A percentile compares a stretch with the other conserved stretches of the same genome.
These are phyloP conservation scores for Porites lutea DNA, from an alignment of 64 coral and sea anemone species.

Conservation along the genomic window DNA sequence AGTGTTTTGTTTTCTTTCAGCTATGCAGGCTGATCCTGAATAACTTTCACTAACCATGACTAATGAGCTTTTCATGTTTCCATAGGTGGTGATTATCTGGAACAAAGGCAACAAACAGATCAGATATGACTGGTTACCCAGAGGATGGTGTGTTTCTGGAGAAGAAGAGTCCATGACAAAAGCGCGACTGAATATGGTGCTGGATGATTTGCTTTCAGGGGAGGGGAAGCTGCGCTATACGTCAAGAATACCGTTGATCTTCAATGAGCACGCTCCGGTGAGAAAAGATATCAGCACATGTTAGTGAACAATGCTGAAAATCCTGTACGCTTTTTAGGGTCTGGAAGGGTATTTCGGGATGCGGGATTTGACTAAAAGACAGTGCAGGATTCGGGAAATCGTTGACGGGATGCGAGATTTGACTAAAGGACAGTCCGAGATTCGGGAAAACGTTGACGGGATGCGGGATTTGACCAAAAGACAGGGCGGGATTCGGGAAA, in stretches of 20 bases:
- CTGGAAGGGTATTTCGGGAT: no score
- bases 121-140: slow-evolving; percentile 85
- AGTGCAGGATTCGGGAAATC: no score
- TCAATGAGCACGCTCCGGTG: slow-evolving; percentile 84
- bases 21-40: no score
- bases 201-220: slow-evolving; percentile 67
- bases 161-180: neutral
- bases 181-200: slow-evolving; percentile 38
- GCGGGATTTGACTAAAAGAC: no score
- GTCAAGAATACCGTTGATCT: slow-evolving; percentile 62
- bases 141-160: slow-evolving; percentile 79
- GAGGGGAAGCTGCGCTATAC: slow-evolving; percentile 63
- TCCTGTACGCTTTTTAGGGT: no score
- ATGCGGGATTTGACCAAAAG: no score
- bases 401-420: no score
- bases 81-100: slow-evolving; percentile 88
- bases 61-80: neutral
- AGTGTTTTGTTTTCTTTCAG: neutral
- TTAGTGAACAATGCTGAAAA: neutral
- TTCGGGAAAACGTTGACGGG: no score
- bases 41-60: no score
- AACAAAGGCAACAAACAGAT: slow-evolving; percentile 78
- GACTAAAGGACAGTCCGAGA: no score
- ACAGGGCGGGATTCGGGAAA: no score
- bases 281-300: neutral